Evolutionary conservation across 2,888 invertebrate species (phyloP).

Genomic region (Aplocera efformata): DNA sequence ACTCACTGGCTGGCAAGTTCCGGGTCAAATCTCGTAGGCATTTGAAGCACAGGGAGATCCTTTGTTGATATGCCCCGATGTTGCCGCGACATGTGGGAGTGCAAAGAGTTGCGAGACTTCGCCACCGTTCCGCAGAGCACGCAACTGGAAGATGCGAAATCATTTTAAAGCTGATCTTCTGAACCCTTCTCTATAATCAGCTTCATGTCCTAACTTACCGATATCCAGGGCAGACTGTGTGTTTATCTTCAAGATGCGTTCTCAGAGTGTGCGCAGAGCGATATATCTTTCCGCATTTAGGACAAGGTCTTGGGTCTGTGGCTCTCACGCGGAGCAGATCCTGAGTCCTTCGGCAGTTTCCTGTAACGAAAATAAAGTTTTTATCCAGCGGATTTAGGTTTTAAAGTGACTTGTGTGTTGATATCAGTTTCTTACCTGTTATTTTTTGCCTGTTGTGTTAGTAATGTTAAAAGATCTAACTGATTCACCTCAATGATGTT

Average conservation of each 20-base stretch:
- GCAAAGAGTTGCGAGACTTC: slow-evolving; percentile 93
- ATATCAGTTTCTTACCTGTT: slow-evolving; percentile 31
- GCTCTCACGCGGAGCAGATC: slow-evolving; percentile 93
- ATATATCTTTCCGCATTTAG: slow-evolving; percentile 96
- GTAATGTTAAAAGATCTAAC: slow-evolving; percentile 3
- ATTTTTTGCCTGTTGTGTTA: slow-evolving; percentile 21
- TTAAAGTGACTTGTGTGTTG: slow-evolving; percentile 4
- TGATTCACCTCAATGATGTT: background rate
- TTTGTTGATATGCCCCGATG: slow-evolving; percentile 96
- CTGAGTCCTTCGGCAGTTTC: slow-evolving; percentile 87
- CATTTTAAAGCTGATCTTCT: background rate
- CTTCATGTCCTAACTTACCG: slow-evolving; percentile 58
- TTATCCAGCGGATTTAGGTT: slow-evolving; percentile 1
- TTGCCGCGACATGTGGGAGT: slow-evolving; percentile 96
- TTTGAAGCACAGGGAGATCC: slow-evolving; percentile 94
- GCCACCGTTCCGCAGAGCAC: slow-evolving; percentile 96
- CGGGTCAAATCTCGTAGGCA: slow-evolving; percentile 95
- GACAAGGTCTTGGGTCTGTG: slow-evolving; percentile 95
- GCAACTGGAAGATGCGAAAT: slow-evolving; percentile 75
- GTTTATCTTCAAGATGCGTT: slow-evolving; percentile 95
- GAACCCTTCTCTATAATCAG: background rate
- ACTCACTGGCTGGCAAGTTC: slow-evolving; percentile 89
- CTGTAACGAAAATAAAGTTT: slow-evolving; percentile 36
- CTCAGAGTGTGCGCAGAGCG: slow-evolving; percentile 94
- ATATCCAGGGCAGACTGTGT: slow-evolving; percentile 95